Evolutionary conservation across 2,113 vertebrate genomes (phyloP), one percentile per base, ranked within the genome.

Genomic region (Probosciger aterrimus): DNA sequence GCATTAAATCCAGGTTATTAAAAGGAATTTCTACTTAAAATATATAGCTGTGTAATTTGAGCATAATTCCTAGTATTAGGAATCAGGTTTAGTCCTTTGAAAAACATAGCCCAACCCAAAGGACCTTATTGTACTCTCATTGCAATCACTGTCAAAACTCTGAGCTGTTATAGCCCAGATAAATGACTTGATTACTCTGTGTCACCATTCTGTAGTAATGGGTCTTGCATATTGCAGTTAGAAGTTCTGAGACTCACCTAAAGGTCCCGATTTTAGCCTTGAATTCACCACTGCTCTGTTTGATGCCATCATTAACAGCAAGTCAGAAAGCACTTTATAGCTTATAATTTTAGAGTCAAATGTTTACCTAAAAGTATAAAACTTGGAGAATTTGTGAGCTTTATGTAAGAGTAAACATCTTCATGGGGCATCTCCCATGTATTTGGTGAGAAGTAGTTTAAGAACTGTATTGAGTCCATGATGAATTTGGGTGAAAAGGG

Each of bases 21-120:
- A 88, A 94, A 91, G 70, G 90, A 88, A 86, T 88, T 96, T 95
- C 92, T 92, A 69, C 92, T 80, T 96, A 95, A 97, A 96, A 96
- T 69, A 93, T 18, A 77, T 41, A 94, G 73, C 49, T 35, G 14
- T 69, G 73, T 92, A 76, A 86, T 86, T 86, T 86, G 49, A 60
- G 37, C 84, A 39, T n/a, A 53, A 19, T 87, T 78, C 55, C 85
- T 60, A 68, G 67, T 73, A 67, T 47, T 81, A 96, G 53, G 39
- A 85, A 52, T 71, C 49, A 85, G 69, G 33, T 75, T 86, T 86
- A 22, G 37, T 83, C 78, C 86, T 92, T 95, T 90, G 82, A 86
- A 95, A 97, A 90, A 81, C n/a, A 65, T 1, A 82, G 43, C 19
- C 62, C 37, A 68, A 24, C 11, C 25, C 73, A 75, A 82, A 91